A percentile compares a stretch with the other conserved stretches of the same genome.
Evolutionary conservation across 2,888 invertebrate genomes (phyloP).

Genomic region (Osedax fenrisi): DNA sequence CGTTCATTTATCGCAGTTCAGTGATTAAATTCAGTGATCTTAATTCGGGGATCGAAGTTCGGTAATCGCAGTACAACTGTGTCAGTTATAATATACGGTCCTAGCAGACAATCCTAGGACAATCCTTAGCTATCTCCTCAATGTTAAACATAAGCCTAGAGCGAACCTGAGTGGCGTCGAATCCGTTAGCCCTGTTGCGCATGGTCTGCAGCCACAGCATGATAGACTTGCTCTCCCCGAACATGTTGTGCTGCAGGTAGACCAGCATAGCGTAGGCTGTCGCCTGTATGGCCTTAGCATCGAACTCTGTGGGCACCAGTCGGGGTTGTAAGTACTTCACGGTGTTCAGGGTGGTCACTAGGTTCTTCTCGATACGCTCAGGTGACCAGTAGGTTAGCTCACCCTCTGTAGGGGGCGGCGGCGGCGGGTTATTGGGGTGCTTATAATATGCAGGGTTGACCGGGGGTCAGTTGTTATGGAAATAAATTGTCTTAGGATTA

Average conservation of each 20-base stretch:
- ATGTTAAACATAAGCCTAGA: too few species aligned
- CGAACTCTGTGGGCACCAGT: not conserved
- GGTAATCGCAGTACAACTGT: too few species aligned
- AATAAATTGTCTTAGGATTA: too few species aligned
- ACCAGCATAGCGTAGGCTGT: constrained; percentile 1
- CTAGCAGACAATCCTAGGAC: too few species aligned
- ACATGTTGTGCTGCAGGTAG: not conserved
- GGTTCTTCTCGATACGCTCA: not conserved
- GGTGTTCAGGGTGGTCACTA: not conserved
- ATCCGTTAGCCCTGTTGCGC: constrained; percentile 21
- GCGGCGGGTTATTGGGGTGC: not conserved
- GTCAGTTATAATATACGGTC: too few species aligned
- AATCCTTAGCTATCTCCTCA: too few species aligned
- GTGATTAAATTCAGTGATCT: too few species aligned
- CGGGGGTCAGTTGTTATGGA: too few species aligned
- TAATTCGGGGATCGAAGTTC: too few species aligned
- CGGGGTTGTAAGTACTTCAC: not conserved
- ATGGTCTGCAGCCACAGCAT: constrained; percentile 12
- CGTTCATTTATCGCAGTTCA: too few species aligned
- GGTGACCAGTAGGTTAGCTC: constrained; percentile 8
- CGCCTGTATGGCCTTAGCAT: not conserved
- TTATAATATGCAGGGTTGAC: too few species aligned
- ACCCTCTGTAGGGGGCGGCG: not conserved
- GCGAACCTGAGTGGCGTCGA: constrained; percentile 31
- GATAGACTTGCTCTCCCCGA: not conserved